Base-by-base conservation (phyloP, 2,888 invertebrate species). In the Oxyteleia sp. region DNA sequence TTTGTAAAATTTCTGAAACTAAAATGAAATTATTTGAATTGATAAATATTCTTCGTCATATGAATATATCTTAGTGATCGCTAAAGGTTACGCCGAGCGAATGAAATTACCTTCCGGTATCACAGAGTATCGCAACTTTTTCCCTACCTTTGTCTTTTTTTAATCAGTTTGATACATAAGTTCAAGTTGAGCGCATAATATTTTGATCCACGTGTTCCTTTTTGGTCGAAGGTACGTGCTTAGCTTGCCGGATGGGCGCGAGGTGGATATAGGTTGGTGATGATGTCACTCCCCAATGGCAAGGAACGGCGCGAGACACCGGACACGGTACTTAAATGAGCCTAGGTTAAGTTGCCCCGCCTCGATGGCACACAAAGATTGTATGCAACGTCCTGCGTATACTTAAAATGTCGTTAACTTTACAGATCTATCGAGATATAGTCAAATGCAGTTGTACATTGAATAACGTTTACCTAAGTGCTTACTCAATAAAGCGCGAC, bases 321-420 rank as follows among this genome's bases (percentile, higher is more conserved):
- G 89, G 87, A 88, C 88, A 87, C 85, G 85, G 88, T 76, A 75
- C 78, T 82, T 88, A 86, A 89, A 90, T 87, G 88, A 85, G 87
- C 85, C 90, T 91, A 90, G 91, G 90, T 91, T 90, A 89, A 89
- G 89, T 84, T 85, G 88, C 87, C 88, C 88, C 88, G 89, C 89
- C 88, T 91, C 88, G 91, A 91, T 92, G 90, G 88, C 90, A 92
- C 89, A 91, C 84, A 91, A 89, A 91, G 91, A 91, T 91, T 89
- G 87, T 85, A 86, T 86, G 87, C 88, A 89, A 90, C 88, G 89
- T 88, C 86, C 84, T 85, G 88, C 84, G 87, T 89, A 88, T 89
- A 88, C 88, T 87, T 87, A 86, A 90, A 89, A 89, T 88, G 91
- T 90, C 88, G 87, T 88, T 88, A 88, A 87, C 87, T 89, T 90